Base-by-base conservation (phyloP, 2,113 vertebrate species). In the Panurus biarmicus region DNA sequence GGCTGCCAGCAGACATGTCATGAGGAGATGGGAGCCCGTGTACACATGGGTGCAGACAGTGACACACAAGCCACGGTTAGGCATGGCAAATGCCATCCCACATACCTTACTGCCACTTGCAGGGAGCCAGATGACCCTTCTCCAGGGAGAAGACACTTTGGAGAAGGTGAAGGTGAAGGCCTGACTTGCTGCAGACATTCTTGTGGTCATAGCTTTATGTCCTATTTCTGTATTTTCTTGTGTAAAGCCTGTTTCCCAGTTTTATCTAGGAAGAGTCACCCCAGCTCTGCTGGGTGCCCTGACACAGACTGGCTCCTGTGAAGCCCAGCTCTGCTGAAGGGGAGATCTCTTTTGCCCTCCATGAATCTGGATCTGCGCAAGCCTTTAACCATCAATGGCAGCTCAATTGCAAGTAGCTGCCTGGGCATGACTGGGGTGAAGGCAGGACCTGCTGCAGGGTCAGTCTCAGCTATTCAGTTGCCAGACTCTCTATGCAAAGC, bases 1-100 rank as follows among this genome's bases (percentile, higher is more conserved):
- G 2, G 40, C 38, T 54, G 78, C 44, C 1, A 2, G 44, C 35
- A 54, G 31, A 74, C 54, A 33, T 47, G 44, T 44, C 54, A 23
- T 0, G 0, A 61, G 58, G 50, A 65, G 36, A 11, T 35, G n/a
- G 50, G 47, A 50, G 18, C 36, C 21, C 28, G 5, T 0, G 3
- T 72, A 35, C 15, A 19, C 12, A n/a, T 0, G 1, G 29, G 33
- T 64, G 28, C 18, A 54, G 44, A 22, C 24, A 75, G 53, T 31
- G 28, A 53, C 24, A 15, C 17, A 40, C 48, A 33, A 12, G 12
- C 9, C 12, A 25, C 22, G 13, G 17, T 58, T 47, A 21, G 62
- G 33, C 83, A 29, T 18, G 28, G 24, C 23, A 77, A 31, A 36
- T 24, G 36, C 2, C 0, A 20, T 57, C 61, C 36, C 6, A 1